Evolutionary conservation across 1,140 invertebrate species (phyloP).

Genomic region (Battus philenor): DNA sequence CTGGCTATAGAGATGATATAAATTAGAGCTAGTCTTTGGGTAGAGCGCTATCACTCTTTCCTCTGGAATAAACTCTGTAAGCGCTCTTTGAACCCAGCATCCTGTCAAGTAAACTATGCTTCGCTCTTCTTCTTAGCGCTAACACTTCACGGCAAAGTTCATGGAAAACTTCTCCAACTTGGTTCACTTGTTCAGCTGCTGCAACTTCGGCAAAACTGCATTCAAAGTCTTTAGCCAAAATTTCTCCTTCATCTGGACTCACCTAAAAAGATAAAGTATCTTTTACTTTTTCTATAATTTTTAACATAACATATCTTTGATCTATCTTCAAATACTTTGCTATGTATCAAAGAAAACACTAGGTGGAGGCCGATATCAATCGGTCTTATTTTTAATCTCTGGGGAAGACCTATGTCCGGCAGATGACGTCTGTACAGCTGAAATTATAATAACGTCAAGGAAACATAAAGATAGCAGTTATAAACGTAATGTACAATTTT

Average conservation of each 20-base stretch:
- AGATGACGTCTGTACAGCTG: too few species aligned
- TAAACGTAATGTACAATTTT: too few species aligned
- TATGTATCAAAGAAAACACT: too few species aligned
- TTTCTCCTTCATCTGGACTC: conserved; percentile 90
- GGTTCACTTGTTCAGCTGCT: conserved; percentile 88
- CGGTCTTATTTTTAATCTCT: too few species aligned
- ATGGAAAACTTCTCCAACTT: conserved; percentile 89
- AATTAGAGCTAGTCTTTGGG: conserved; percentile 82
- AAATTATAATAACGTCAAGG: too few species aligned
- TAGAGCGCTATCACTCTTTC: conserved; percentile 90
- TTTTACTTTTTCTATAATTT: too few species aligned
- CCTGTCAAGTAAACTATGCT: conserved; percentile 87
- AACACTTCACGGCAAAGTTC: conserved; percentile 90
- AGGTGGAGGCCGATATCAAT: too few species aligned
- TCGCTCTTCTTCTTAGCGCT: conserved; percentile 85
- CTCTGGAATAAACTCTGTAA: conserved; percentile 84
- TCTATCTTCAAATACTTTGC: too few species aligned
- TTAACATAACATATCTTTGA: too few species aligned
- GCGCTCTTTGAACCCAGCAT: conserved; percentile 87
- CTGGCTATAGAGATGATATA: too few species aligned
- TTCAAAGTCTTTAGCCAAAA: conserved; percentile 90
- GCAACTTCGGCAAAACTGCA: conserved; percentile 93
- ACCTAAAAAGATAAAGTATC: conserved; percentile 79
- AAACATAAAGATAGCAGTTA: too few species aligned
- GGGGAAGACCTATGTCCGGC: too few species aligned